phyloP scores from a whole-genome alignment of 2,113 vertebrate species.

The Dunckerocampus dactyliophorus region DNA sequence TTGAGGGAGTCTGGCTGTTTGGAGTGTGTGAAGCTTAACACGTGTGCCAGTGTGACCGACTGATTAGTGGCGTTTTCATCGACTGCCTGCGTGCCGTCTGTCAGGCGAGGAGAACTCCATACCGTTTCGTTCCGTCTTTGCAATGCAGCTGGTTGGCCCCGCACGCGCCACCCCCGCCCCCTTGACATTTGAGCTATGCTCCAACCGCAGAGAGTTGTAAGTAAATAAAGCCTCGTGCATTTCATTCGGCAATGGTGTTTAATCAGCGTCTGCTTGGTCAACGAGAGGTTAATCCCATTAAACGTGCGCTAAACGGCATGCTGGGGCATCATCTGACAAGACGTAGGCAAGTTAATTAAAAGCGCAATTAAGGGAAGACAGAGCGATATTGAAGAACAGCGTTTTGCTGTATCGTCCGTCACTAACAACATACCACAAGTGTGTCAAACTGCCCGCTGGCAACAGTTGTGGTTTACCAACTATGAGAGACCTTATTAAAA shows the following conservation, averaged over 20 bases:
- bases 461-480: conserved; percentile 61
- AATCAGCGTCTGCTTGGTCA: conserved; percentile 58
- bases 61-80: conserved; percentile 55
- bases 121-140: conserved; percentile 40
- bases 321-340: conserved; percentile 55
- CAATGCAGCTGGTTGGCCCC: conserved; percentile 55
- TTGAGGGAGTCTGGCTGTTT: conserved; percentile 4
- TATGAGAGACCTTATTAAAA: conserved; percentile 57
- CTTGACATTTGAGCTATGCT: conserved; percentile 65
- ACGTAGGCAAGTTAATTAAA: conserved; percentile 64
- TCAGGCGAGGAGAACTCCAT: conserved; percentile 41
- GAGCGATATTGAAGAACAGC: conserved; percentile 18
- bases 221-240: conserved; percentile 58
- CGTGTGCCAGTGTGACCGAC: conserved; percentile 44
- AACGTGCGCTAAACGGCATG: conserved; percentile 56
- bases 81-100: conserved; percentile 28
- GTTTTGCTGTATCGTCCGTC: conserved; percentile 24
- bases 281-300: conserved; percentile 65
- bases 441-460: conserved; percentile 50
- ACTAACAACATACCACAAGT: conserved; percentile 52
- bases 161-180: conserved; percentile 44
- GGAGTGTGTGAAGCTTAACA: conserved; percentile 20
- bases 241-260: conserved; percentile 56
- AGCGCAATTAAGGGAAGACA: conserved; percentile 66
- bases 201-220: conserved; percentile 45